A percentile compares a stretch with the other conserved stretches of the same genome.
Conservation (phyloP, 2,113 vertebrate species). For the Mirza zaza region DNA sequence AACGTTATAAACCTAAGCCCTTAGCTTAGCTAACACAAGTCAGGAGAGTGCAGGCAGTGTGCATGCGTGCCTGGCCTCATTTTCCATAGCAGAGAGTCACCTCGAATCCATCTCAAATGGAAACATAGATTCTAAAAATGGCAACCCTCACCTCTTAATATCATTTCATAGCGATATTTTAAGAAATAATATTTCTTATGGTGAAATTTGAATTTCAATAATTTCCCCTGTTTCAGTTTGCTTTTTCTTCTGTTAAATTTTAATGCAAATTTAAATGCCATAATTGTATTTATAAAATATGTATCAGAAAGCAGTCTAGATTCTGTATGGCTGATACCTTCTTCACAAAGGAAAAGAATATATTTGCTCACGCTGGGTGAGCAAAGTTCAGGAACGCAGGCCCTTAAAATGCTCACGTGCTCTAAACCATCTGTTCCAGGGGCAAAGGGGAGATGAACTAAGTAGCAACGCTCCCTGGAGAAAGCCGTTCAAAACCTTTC, state of each 20-base stretch:
- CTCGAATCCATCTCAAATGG: not conserved
- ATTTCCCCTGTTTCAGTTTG: not conserved
- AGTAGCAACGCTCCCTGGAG: not conserved
- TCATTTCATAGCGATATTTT: constrained; percentile 15
- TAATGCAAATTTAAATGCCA: constrained; percentile 21
- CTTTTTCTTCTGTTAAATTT: constrained; percentile 9
- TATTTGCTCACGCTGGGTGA: not conserved
- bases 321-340: not conserved
- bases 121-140: not conserved
- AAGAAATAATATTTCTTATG: constrained; percentile 32
- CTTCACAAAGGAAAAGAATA: not conserved
- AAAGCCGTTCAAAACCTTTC: not conserved
- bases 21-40: not conserved
- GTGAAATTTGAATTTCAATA: not conserved
- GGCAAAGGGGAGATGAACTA: constrained; percentile 17
- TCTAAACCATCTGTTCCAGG: constrained; percentile 1
- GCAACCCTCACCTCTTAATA: not conserved
- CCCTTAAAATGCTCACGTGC: not conserved
- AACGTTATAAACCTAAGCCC: not conserved
- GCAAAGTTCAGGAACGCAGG: not conserved
- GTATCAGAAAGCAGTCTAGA: not conserved
- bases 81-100: not conserved
- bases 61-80: not conserved
- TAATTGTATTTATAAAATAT: not conserved
- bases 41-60: not conserved